Evolutionary conservation across 2,797 vertebrate species (phyloP).

Genomic region (Oreochromis mossambicus): DNA sequence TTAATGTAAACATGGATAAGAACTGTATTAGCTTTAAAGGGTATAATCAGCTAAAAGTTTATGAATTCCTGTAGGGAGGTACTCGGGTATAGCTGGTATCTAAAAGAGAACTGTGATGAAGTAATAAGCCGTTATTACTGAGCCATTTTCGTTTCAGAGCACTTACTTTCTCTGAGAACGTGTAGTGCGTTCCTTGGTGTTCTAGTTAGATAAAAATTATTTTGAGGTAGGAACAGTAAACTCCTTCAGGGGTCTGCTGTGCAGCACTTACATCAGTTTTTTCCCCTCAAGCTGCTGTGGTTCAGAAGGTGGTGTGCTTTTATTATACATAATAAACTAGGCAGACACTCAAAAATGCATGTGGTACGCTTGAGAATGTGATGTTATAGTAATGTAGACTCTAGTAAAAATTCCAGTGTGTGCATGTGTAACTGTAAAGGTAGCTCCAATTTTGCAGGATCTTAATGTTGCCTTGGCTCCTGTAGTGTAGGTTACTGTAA

Average conservation of each 20-base stretch:
- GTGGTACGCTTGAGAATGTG: constrained; percentile 16
- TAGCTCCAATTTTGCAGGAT: background rate
- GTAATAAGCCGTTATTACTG: background rate
- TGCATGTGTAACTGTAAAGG: background rate
- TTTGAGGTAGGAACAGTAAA: background rate
- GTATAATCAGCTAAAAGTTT: background rate
- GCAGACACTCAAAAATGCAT: constrained; percentile 21
- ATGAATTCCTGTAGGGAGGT: background rate
- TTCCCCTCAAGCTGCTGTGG: constrained; percentile 3
- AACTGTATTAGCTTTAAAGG: background rate
- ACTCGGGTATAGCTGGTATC: background rate
- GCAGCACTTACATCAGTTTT: background rate
- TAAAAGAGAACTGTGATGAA: background rate
- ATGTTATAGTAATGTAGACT: constrained; percentile 7
- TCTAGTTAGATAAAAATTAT: background rate
- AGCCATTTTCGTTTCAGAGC: background rate
- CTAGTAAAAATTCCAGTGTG: constrained; percentile 18
- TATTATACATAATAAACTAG: constrained; percentile 30
- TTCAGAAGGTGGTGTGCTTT: constrained; percentile 25
- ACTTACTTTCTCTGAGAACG: background rate
- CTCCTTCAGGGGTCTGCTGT: background rate
- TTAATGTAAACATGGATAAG: background rate
- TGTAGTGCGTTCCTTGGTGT: background rate
- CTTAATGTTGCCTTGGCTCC: background rate
- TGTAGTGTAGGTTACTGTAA: background rate